These are phyloP conservation scores for Ischnus inquisitorius DNA, from an alignment of 2,888 invertebrate genomes.

Conservation along the genomic window DNA sequence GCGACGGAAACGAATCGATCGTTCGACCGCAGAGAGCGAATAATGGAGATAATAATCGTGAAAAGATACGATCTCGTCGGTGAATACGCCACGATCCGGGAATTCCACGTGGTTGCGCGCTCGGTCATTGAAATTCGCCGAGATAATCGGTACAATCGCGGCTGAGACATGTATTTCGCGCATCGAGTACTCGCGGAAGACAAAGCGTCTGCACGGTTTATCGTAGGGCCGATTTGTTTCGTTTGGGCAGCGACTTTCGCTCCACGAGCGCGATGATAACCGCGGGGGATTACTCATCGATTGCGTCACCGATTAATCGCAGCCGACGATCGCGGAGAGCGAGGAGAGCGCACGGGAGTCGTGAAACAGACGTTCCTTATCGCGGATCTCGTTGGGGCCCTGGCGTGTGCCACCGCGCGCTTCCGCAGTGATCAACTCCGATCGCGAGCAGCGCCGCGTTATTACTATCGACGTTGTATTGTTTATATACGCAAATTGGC, in stretches of 20 bases:
- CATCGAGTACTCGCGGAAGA: not conserved
- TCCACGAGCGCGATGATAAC: conserved; percentile 36
- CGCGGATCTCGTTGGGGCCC: conserved; percentile 1
- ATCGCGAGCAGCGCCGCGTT: not conserved
- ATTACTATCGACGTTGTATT: not conserved
- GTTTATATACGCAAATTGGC: not conserved
- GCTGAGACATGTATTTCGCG: conserved; percentile 2
- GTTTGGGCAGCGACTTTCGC: conserved; percentile 52
- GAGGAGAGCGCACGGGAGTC: not conserved
- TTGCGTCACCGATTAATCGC: conserved; percentile 53
- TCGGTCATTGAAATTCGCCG: conserved; percentile 11
- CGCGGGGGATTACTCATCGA: conserved; percentile 53
- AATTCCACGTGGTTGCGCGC: not conserved
- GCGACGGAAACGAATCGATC: not conserved
- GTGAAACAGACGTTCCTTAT: conserved; percentile 37
- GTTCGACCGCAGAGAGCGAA: not conserved
- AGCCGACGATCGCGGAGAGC: not conserved
- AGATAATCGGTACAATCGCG: not conserved
- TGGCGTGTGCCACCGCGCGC: not conserved
- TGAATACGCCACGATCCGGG: no score
- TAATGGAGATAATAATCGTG: not conserved
- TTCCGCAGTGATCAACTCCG: not conserved
- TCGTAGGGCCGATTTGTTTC: conserved; percentile 25
- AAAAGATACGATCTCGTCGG: not conserved
- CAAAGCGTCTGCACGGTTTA: not conserved